A percentile compares a stretch with the other conserved stretches of the same genome.
Evolutionary conservation across 2,888 invertebrate species (phyloP).

Genomic region (Osmoderma eremita): DNA sequence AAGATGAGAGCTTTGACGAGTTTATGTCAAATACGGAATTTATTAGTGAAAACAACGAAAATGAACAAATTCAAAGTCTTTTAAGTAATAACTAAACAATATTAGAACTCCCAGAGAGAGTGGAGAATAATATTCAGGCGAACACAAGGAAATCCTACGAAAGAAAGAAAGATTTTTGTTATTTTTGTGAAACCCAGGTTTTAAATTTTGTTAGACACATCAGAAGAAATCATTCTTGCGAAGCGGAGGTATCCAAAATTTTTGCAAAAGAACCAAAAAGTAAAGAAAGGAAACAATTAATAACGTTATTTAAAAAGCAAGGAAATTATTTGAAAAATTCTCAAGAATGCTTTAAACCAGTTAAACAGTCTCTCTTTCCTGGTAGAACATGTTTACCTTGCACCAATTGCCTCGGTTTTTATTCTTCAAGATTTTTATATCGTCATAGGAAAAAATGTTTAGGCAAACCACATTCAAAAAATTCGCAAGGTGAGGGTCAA

Average conservation of each 20-base stretch:
- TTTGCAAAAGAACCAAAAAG: constrained; percentile 8
- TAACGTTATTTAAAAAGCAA: constrained; percentile 45
- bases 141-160: background rate
- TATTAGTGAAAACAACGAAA: too few species aligned
- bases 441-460: constrained; percentile 47
- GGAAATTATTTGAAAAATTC: constrained; percentile 40
- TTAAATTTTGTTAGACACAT: constrained; percentile 38
- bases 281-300: constrained; percentile 30
- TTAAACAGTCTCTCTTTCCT: background rate
- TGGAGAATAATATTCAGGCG: too few species aligned
- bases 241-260: constrained; percentile 36
- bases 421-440: constrained; percentile 46
- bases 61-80: too few species aligned
- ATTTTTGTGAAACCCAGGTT: constrained; percentile 33
- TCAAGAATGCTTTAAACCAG: background rate
- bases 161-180: constrained; percentile 36
- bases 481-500: constrained; percentile 29
- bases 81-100: too few species aligned
- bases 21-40: too few species aligned
- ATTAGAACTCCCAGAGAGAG: too few species aligned
- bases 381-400: constrained; percentile 41
- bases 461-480: background rate
- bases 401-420: constrained; percentile 49
- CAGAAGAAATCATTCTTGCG: constrained; percentile 18
- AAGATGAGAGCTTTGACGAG: too few species aligned